phyloP scores from a whole-genome alignment of 1,140 invertebrate species.

The Diachasma alloeum region DNA sequence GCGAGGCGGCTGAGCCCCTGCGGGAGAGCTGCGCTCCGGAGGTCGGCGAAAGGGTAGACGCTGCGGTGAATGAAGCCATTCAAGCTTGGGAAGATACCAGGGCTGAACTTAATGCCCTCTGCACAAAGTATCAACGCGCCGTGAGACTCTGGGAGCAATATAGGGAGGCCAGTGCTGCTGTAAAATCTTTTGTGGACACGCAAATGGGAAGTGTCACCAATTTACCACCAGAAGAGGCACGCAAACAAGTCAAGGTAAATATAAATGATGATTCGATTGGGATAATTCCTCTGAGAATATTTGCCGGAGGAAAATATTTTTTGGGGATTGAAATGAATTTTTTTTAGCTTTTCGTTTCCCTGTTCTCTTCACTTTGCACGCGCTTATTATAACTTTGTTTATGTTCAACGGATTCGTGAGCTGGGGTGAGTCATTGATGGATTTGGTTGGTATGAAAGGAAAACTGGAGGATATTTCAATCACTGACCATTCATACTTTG shows the following conservation, averaged over 20 bases:
- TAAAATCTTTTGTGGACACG: slow-evolving; percentile 76
- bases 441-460: neutral
- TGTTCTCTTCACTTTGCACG: neutral
- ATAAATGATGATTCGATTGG: neutral
- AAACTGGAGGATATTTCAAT: neutral
- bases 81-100: slow-evolving; percentile 80
- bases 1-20: slow-evolving; percentile 74
- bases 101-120: slow-evolving; percentile 75
- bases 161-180: slow-evolving; percentile 76
- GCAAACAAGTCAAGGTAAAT: slow-evolving; percentile 73
- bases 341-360: too few relatives aligned
- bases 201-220: slow-evolving; percentile 72
- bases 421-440: neutral
- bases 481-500: neutral
- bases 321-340: too few relatives aligned
- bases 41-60: slow-evolving; percentile 74
- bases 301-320: too few relatives aligned
- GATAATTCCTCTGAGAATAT: too few relatives aligned
- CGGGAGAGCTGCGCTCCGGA: slow-evolving; percentile 73
- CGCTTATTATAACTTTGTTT: too few relatives aligned
- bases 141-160: slow-evolving; percentile 81
- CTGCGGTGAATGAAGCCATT: slow-evolving; percentile 77
- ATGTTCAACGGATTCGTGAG: neutral
- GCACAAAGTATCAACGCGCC: slow-evolving; percentile 77
- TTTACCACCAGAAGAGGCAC: slow-evolving; percentile 69